Evolutionary conservation across 1,140 invertebrate genomes (phyloP).

Genomic region (Magallana gigas): DNA sequence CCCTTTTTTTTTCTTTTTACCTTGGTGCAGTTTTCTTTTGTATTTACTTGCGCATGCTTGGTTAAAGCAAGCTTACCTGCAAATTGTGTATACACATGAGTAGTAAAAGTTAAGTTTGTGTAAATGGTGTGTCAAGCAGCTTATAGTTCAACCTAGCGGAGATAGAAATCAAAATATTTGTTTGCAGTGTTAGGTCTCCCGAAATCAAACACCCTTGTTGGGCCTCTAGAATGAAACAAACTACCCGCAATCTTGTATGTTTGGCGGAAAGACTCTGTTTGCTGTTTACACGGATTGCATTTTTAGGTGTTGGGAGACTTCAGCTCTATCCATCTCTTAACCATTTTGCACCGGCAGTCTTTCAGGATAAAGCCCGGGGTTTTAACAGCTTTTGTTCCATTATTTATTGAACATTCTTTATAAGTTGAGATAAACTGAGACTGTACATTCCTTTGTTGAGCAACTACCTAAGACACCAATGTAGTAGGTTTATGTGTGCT

Average conservation of each 20-base stretch:
- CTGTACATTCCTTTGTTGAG: not conserved
- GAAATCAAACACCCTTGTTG: slow-evolving; percentile 15
- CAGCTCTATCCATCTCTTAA: slow-evolving; percentile 10
- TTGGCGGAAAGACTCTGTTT: not conserved
- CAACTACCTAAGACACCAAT: not conserved
- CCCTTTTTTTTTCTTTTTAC: not conserved
- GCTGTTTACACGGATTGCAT: not conserved
- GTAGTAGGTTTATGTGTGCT: not conserved
- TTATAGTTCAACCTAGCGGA: not conserved
- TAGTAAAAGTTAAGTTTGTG: not conserved
- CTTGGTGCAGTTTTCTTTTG: not conserved
- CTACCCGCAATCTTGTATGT: not conserved
- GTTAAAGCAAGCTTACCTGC: not conserved
- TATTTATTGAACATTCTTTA: slow-evolving; percentile 33
- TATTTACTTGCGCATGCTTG: not conserved
- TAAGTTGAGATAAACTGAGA: not conserved
- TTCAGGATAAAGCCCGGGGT: not conserved
- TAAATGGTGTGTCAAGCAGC: not conserved
- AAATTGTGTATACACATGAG: not conserved
- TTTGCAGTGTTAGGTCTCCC: not conserved
- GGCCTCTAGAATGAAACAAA: not conserved
- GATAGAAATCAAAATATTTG: slow-evolving; percentile 18
- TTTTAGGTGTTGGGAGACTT: slow-evolving; percentile 4
- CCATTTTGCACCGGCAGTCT: not conserved
- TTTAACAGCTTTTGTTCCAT: slow-evolving; percentile 10